Percentiles rank a stretch among this genome's conserved stretches.
phyloP scores from a whole-genome alignment of 2,888 invertebrate species.

The Himalopsyche japonica region DNA sequence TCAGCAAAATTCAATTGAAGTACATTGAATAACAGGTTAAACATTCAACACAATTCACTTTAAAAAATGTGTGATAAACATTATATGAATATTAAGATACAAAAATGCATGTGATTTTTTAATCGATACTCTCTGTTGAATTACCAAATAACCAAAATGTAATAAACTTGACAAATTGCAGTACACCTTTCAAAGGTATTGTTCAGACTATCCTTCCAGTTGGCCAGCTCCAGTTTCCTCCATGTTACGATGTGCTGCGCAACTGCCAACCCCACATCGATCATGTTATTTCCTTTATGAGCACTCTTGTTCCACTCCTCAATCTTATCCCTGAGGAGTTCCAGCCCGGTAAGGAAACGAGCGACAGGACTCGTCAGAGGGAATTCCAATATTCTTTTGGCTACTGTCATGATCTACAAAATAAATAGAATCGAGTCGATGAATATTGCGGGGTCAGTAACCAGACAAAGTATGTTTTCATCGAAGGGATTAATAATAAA shows the following conservation, averaged over 20 bases:
- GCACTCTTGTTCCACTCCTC: conserved; percentile 94
- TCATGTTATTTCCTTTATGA: conserved; percentile 81
- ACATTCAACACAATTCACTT: too few relatives aligned
- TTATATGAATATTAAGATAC: too few relatives aligned
- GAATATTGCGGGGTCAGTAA: not conserved
- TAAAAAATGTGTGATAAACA: too few relatives aligned
- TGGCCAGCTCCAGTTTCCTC: conserved; percentile 85
- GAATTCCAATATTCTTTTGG: conserved; percentile 69
- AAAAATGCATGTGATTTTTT: too few relatives aligned
- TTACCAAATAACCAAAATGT: too few relatives aligned
- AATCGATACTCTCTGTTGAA: too few relatives aligned
- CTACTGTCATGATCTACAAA: conserved; percentile 67
- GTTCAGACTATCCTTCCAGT: conserved; percentile 85
- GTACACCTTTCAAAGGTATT: conserved; percentile 65
- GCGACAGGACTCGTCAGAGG: conserved; percentile 81
- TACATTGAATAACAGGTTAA: too few relatives aligned
- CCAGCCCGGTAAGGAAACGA: conserved; percentile 87
- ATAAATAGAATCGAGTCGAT: conserved; percentile 17
- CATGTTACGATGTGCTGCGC: conserved; percentile 85
- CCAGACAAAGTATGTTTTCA: not conserved
- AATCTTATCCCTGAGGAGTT: conserved; percentile 80
- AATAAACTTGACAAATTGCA: not conserved
- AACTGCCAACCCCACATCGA: conserved; percentile 70
- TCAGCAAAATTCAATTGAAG: not conserved
- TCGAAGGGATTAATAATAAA: too few relatives aligned